These are phyloP conservation scores for Daubentonia madagascariensis DNA, from an alignment of 2,113 vertebrate genomes.

Conservation along the genomic window DNA sequence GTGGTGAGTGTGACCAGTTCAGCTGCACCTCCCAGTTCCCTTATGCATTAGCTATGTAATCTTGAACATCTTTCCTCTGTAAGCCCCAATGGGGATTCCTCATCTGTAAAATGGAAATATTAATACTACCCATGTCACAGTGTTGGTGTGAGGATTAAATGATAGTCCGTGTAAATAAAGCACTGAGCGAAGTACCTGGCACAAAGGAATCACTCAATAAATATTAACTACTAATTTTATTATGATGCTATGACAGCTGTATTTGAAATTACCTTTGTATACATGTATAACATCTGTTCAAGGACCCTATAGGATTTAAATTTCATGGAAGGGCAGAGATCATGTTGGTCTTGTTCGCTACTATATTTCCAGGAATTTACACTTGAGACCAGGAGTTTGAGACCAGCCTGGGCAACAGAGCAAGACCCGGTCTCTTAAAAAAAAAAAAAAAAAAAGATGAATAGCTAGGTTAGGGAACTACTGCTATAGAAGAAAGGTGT, in stretches of 20 bases:
- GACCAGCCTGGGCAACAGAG: too few species aligned
- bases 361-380: background rate
- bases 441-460: background rate
- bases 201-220: background rate
- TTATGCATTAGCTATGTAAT: background rate
- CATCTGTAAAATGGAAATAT: conserved; percentile 28
- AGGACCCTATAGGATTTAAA: background rate
- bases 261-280: conserved; percentile 18
- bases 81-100: background rate
- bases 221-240: background rate
- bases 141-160: background rate
- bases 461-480: background rate
- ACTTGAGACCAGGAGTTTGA: too few species aligned
- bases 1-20: background rate
- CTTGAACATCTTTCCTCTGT: background rate
- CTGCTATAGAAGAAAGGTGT: background rate
- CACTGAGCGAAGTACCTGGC: background rate
- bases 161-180: background rate
- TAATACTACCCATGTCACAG: background rate
- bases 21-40: background rate
- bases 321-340: background rate
- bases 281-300: background rate
- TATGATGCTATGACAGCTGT: background rate
- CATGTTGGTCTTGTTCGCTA: background rate
- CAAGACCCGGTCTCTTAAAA: too few species aligned